phyloP scores from a whole-genome alignment of 2,888 invertebrate species.

The Dryadula phaetusa region DNA sequence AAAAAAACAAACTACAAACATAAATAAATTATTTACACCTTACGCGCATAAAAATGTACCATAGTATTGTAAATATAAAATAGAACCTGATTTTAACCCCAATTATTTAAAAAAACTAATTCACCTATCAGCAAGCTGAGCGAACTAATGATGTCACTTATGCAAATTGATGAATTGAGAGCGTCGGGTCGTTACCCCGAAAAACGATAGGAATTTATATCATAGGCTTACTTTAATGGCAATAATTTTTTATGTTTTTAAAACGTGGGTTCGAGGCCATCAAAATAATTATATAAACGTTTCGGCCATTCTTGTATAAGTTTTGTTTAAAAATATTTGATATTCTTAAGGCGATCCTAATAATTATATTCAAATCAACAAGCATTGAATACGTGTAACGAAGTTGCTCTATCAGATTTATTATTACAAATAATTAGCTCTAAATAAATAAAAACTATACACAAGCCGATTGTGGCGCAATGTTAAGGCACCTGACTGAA shows the following conservation, averaged over 20 bases:
- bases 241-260: neutral
- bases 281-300: neutral
- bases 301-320: no score
- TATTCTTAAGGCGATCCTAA: no score
- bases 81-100: constrained; percentile 5
- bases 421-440: no score
- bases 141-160: constrained; percentile 42
- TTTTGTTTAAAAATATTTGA: no score
- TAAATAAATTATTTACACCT: no score
- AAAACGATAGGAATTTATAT: constrained; percentile 24
- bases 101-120: constrained; percentile 18
- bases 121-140: constrained; percentile 13
- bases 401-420: no score
- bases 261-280: neutral
- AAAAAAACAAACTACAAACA: no score
- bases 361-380: no score
- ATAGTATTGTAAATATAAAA: neutral
- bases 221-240: constrained; percentile 3
- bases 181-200: constrained; percentile 39
- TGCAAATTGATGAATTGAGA: constrained; percentile 43
- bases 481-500: no score
- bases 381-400: no score
- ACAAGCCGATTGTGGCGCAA: no score
- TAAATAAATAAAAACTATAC: no score
- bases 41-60: neutral